Base-by-base conservation (phyloP, 2,888 invertebrate species). In the Oxytorus armatus region DNA sequence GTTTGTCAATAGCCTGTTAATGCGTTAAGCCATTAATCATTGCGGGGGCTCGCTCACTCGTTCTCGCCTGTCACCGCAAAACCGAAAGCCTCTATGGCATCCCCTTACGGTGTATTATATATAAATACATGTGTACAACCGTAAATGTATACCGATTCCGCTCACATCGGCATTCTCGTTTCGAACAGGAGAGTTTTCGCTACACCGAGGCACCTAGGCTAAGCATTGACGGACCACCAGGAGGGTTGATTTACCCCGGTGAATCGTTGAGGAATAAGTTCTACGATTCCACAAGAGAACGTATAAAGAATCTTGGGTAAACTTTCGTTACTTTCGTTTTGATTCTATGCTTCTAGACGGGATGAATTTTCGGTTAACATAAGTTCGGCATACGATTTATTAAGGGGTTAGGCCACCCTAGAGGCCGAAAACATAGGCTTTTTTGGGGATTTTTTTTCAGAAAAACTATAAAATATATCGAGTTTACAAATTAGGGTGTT, bases 21-120 rank as follows among this genome's bases (percentile, higher is more conserved):
- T 92, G 92, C 90, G 88, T 90, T 92, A 90, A 92, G 91, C 91
- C 92, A 92, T 92, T 92, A 92, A 92, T 92, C 92, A 92, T 92
- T 91, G 90, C 88, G 87, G 84, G 86, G 86, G 88, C 79, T 86
- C 87, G 87, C 82, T 88, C 85, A 42, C 55, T 66, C 68, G 51
- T 70, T 74, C 63, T 47, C 51, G 75, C 65, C 88, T 90, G 90
- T 89, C 90, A 90, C 85, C 89, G 87, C 86, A 83, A 87, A 85
- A 87, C 85, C 88, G 84, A 85, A 88, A 87, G 84, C 72, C 66
- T 75, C 59, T 57, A n/a, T n/a, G 11, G 33, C 86, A 84, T 82
- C 87, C 86, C 69, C 86, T 78, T 33, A 61, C 76, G 14, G 18
- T 63, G 3, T 29, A 39, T 14, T 25, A 33, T 11, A 11, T 44